These are phyloP conservation scores for Gastrophryne carolinensis DNA, from an alignment of 2,797 vertebrate genomes.

Conservation along the genomic window DNA sequence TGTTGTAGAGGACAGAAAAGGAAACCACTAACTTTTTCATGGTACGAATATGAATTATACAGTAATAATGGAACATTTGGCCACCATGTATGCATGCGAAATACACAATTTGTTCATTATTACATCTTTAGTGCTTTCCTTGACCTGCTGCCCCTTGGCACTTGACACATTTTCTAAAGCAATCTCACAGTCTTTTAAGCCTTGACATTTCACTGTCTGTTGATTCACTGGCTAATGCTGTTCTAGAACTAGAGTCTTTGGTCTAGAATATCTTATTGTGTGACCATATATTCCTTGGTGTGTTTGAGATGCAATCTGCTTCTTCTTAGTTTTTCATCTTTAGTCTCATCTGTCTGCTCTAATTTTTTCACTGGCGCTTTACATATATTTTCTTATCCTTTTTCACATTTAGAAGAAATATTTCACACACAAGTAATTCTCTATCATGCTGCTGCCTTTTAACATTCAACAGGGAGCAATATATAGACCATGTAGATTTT, in stretches of 20 bases:
- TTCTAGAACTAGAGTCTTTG: neutral
- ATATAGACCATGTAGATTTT: neutral
- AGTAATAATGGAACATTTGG: too few relatives aligned
- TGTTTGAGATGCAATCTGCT: constrained; percentile 36
- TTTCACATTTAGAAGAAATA: constrained; percentile 46
- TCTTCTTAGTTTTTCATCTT: constrained; percentile 32
- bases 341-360: constrained; percentile 40
- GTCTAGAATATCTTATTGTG: constrained; percentile 34
- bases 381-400: constrained; percentile 37
- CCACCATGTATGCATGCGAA: constrained; percentile 44
- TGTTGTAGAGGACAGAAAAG: too few relatives aligned
- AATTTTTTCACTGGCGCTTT: constrained; percentile 9
- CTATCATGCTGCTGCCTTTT: neutral
- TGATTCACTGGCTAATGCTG: constrained; percentile 48
- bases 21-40: too few relatives aligned
- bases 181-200: constrained; percentile 47
- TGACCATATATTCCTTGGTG: constrained; percentile 21
- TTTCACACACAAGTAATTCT: constrained; percentile 37
- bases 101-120: constrained; percentile 35
- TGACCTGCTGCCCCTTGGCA: constrained; percentile 44
- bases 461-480: neutral
- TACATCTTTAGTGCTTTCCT: constrained; percentile 15
- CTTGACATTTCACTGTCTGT: constrained; percentile 49
- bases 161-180: constrained; percentile 43
- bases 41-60: too few relatives aligned